phyloP scores from a whole-genome alignment of 2,888 invertebrate genomes.

The Caenorhabditis doughertyi region DNA sequence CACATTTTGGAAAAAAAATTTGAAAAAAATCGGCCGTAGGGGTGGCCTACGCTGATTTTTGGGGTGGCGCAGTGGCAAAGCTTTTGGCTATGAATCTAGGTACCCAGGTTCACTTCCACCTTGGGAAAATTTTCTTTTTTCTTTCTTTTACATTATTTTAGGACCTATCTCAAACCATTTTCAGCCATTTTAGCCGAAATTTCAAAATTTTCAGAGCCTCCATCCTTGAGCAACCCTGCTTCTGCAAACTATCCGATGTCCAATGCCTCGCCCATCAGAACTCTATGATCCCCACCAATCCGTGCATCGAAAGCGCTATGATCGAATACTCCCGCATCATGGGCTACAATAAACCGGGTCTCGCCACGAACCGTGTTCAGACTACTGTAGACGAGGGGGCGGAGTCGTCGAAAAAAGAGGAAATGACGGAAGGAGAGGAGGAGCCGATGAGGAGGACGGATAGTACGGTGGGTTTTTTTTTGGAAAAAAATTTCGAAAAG shows the following conservation, averaged over 20 bases:
- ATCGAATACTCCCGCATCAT: slow-evolving; percentile 68
- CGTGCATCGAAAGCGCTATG: slow-evolving; percentile 78
- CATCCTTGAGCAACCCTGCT: slow-evolving; percentile 78
- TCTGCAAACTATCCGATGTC: slow-evolving; percentile 74
- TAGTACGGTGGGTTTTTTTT: slow-evolving; percentile 24
- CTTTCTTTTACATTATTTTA: not conserved
- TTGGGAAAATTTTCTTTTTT: not conserved
- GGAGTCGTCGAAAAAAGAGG: not conserved
- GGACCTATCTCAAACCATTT: not conserved
- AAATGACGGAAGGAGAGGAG: slow-evolving; percentile 4
- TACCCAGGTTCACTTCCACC: not conserved
- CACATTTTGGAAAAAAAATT: too few species aligned
- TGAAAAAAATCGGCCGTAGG: too few species aligned
- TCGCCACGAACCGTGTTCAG: slow-evolving; percentile 45
- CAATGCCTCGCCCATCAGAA: slow-evolving; percentile 73
- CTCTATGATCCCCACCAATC: slow-evolving; percentile 78
- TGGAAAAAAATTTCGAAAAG: not conserved
- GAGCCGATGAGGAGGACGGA: slow-evolving; percentile 39
- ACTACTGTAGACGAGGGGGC: slow-evolving; percentile 24
- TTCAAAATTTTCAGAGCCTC: slow-evolving; percentile 72
- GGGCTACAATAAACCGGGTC: slow-evolving; percentile 63
- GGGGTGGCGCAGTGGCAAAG: not conserved
- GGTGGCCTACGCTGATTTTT: too few species aligned
- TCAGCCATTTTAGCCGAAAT: not conserved
- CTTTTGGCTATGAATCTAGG: not conserved